Evolutionary conservation across 2,888 invertebrate species (phyloP).

Genomic region (Hipparchia semele): DNA sequence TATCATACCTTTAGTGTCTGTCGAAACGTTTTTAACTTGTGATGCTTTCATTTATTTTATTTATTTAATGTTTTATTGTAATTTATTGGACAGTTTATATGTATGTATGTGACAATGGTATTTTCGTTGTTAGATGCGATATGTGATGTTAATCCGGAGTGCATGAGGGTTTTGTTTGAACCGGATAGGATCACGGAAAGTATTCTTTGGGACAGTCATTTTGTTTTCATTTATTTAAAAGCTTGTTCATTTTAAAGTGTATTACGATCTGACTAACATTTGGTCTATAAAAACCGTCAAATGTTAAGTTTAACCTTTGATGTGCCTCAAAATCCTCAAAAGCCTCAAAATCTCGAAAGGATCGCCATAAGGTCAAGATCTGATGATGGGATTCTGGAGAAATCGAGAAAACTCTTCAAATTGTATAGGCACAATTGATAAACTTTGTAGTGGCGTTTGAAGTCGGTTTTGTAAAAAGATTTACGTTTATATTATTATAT

Average conservation of each 20-base stretch:
- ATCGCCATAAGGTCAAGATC: too few species aligned
- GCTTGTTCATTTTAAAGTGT: background rate
- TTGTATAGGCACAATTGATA: too few species aligned
- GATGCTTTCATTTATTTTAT: constrained; percentile 25
- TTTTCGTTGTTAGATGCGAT: constrained; percentile 30
- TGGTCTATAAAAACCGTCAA: too few species aligned
- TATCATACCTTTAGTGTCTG: background rate
- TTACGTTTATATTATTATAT: too few species aligned
- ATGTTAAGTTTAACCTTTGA: too few species aligned
- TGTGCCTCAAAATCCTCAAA: too few species aligned
- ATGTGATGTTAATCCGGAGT: constrained; percentile 24
- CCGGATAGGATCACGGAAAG: constrained; percentile 27
- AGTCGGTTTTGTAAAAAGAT: too few species aligned
- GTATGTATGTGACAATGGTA: constrained; percentile 17
- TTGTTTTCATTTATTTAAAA: background rate
- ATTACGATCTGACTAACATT: too few species aligned
- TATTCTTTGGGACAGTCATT: constrained; percentile 3
- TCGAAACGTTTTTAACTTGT: background rate
- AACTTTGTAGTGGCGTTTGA: too few species aligned
- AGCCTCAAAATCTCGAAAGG: too few species aligned
- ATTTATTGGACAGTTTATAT: constrained; percentile 18
- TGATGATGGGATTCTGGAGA: too few species aligned
- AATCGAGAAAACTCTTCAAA: too few species aligned
- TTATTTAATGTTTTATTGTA: constrained; percentile 28
- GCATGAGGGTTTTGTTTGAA: constrained; percentile 25